Evolutionary conservation across 2,113 vertebrate species (phyloP), one percentile per base, ranked within the genome.

Genomic region (Ptilorrhoa leucosticta): DNA sequence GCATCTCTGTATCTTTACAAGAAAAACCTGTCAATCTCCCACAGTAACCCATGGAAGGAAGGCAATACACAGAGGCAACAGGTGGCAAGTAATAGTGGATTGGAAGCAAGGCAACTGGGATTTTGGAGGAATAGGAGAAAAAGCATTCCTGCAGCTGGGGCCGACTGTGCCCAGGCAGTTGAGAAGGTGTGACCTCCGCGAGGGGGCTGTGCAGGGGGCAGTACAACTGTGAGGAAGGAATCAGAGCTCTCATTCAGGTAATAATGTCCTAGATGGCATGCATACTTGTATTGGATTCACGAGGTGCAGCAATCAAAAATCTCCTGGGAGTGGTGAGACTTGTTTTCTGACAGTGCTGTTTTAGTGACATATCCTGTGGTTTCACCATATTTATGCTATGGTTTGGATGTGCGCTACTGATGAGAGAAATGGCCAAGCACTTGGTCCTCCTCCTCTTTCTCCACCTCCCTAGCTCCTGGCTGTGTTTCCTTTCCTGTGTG

Each of bases 151-250:
- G 33, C 53, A 50, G 26, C 24, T 56, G 28, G 44, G 42, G 10
- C 47, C 69, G 30, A 16, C 42, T 3, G 2, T 42, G 11, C 15
- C 35, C 6, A 8, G 23, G 30, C 1, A 2, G 10, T 1, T 72
- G 50, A 39, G 42, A 51, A 31, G 33, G 21, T 60, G 61, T 45
- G 48, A 47, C 9, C 13, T 3, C 0, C 1, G 18, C 0, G 0
- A 72, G 20, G 30, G 47, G 11, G 15, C 31, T 90, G 77, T 2
- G 5, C 28, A 48, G 35, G 15, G 27, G 10, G 2, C 21, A 18
- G 4, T 26, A 17, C 7, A 6, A 1, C 23, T 69, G 37, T 7
- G 50, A 66, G 42, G 51, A 66, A 39, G 39, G n/a, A n/a, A 50
- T 61, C 37, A 23, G 48, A 56, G 11, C 19, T 58, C 14, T 72